Base-by-base conservation (phyloP, 2,113 vertebrate genomes). In the Miniopterus natalensis region DNA sequence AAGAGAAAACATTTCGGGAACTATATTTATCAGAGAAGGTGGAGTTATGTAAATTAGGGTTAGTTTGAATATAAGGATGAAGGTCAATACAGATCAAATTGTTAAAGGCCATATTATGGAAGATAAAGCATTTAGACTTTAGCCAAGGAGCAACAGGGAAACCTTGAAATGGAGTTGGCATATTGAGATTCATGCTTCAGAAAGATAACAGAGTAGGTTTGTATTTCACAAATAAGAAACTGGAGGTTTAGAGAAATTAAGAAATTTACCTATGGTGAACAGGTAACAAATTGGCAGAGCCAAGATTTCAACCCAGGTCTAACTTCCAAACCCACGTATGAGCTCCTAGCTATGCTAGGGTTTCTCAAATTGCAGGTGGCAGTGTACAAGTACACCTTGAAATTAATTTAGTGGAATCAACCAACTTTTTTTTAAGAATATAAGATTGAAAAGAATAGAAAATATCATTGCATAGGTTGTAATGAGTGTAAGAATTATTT, bases 371-470 rank as follows among this genome's bases (percentile, higher is more conserved):
- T 92, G 4, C 3, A 84, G 13, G 9, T 47, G 51, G 4, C 84
- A 84, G 27, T 8, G 36, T 51, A 21, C 88, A 68, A 84, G 9
- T 42, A 47, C 31, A 86, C 71, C 68, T 90, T 87, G n/a, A 79
- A 86, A 57, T 84, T 55, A 74, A 55, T 65, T 42, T 65, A 66
- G 18, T 93, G 36, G 8, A 29, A 47, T 95, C 63, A 31, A 51
- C 25, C 23, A 75, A 68, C 14, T 42, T 80, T 81, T 93, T 71
- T 93, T 88, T 74, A 80, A 90, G 27, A 55, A 87, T 96, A 49
- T 74, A 75, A 0, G 1, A 53, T 36, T 65, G 21, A 49, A 53
- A n/a, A 84, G 15, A 75, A 68, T 83, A 51, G 31, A 83, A 97
- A 93, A 96, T 14, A 66, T 59, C 20, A 61, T 66, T 77, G 1